Evolutionary conservation across 2,797 vertebrate species (phyloP).

Genomic region (Spea hammondii): DNA sequence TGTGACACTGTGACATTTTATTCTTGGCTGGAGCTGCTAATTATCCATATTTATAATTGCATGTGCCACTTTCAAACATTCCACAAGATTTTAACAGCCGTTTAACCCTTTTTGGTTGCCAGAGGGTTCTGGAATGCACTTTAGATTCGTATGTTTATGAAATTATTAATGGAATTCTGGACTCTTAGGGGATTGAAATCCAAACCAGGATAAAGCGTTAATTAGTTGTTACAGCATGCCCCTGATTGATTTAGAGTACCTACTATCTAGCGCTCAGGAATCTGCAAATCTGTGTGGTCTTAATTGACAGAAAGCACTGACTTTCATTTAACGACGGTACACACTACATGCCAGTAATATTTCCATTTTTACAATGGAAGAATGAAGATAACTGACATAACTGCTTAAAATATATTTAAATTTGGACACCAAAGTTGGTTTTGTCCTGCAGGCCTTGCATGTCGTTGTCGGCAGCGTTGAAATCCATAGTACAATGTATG

Average conservation of each 20-base stretch:
- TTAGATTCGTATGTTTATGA: background rate
- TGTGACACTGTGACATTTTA: constrained; percentile 22
- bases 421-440: too few relatives aligned
- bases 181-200: background rate
- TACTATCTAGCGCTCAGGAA: too few relatives aligned
- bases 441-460: too few relatives aligned
- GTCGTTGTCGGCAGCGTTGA: too few relatives aligned
- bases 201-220: background rate
- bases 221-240: background rate
- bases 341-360: too few relatives aligned
- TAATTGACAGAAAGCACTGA: background rate
- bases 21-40: constrained; percentile 32
- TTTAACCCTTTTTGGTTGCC: constrained; percentile 37
- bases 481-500: too few relatives aligned
- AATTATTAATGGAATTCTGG: constrained; percentile 1
- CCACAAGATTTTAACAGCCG: constrained; percentile 29
- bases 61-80: constrained; percentile 35
- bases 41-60: background rate
- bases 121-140: constrained; percentile 11
- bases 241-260: background rate
- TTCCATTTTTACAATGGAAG: too few relatives aligned
- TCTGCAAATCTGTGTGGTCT: background rate
- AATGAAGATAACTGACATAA: too few relatives aligned
- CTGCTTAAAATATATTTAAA: too few relatives aligned
- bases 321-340: too few relatives aligned